phyloP scores from a whole-genome alignment of 35 echinoderm and acorn worm genomes.

The Lytechinus pictus region DNA sequence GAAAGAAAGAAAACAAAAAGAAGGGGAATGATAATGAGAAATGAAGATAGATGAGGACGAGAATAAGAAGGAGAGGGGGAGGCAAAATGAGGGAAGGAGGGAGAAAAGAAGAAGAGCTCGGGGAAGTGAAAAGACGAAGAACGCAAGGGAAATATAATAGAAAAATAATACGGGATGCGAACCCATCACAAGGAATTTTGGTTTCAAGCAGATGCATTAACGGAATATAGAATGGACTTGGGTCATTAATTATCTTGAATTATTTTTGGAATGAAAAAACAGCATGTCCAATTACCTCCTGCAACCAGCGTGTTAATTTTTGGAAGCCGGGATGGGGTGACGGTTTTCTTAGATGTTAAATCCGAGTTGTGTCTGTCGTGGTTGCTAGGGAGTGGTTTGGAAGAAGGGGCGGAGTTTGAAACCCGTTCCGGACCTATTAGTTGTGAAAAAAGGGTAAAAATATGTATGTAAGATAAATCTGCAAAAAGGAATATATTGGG shows the following conservation, averaged over 20 bases:
- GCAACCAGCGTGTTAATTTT: conserved; percentile 31
- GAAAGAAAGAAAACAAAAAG: too few species aligned
- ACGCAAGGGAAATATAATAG: neutral
- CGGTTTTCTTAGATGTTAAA: neutral
- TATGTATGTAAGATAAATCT: neutral
- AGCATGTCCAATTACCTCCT: neutral
- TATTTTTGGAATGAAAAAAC: neutral
- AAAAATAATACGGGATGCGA: neutral
- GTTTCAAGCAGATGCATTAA: too few species aligned
- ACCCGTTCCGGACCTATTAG: neutral
- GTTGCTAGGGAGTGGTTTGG: conserved; percentile 38
- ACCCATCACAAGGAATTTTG: too few species aligned
- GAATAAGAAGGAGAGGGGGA: too few species aligned
- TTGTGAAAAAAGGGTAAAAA: neutral
- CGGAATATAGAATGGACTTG: too few species aligned
- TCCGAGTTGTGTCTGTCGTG: conserved; percentile 29
- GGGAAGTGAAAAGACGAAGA: neutral
- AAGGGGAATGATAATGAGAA: too few species aligned
- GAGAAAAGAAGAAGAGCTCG: too few species aligned
- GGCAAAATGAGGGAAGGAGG: too few species aligned
- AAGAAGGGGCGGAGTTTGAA: conserved; percentile 18
- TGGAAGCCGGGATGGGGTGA: neutral
- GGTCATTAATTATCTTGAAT: too few species aligned
- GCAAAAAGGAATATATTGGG: neutral
- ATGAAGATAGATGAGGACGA: too few species aligned